Percentiles rank a stretch among this genome's conserved stretches.
Conservation (phyloP, 2,888 invertebrate genomes). For the Meandrusa payeni region DNA sequence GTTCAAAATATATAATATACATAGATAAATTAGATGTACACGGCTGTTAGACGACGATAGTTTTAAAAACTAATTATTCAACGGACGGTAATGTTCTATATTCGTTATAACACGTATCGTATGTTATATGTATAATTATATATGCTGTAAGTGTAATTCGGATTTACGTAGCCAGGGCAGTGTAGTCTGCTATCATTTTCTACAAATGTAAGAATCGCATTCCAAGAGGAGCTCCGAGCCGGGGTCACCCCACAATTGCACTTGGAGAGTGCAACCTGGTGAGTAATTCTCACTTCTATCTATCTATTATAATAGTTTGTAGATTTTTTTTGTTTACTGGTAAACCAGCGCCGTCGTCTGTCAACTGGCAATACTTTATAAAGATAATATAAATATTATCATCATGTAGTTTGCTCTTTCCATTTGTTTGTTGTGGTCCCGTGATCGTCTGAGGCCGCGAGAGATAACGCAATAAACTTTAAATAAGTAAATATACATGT, state of each 20-base stretch:
- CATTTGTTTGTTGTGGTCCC: too few species aligned
- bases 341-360: too few species aligned
- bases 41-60: constrained; percentile 51
- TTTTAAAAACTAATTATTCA: constrained; percentile 50
- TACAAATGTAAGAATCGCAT: constrained; percentile 44
- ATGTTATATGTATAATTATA: too few species aligned
- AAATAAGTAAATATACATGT: neutral
- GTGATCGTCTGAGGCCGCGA: too few species aligned
- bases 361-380: neutral
- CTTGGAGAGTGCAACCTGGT: too few species aligned
- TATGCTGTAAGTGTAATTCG: constrained; percentile 53
- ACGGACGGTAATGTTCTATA: constrained; percentile 49
- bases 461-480: neutral
- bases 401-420: constrained; percentile 1
- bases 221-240: constrained; percentile 42
- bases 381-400: neutral
- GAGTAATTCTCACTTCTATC: too few species aligned
- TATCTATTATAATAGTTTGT: too few species aligned
- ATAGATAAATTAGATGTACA: constrained; percentile 54
- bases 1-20: constrained; percentile 46
- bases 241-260: neutral
- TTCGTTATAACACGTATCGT: constrained; percentile 35
- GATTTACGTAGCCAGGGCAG: constrained; percentile 35
- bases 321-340: too few species aligned
- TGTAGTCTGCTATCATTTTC: constrained; percentile 28